Conservation (phyloP, 1,140 invertebrate species). For the Periplaneta americana region DNA sequence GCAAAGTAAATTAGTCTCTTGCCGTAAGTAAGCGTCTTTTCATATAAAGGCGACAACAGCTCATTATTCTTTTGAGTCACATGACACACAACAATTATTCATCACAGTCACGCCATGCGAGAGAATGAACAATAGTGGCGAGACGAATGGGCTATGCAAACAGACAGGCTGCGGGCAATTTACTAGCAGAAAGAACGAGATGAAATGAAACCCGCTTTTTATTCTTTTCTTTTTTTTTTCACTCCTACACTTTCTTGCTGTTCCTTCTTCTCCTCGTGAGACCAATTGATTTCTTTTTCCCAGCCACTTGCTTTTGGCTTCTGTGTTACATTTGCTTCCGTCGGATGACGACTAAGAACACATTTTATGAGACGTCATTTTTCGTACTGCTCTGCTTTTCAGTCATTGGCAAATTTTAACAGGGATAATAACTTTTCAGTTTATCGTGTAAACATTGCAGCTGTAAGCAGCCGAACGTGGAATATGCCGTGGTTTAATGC, state of each 20-base stretch:
- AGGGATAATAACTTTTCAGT: too few relatives aligned
- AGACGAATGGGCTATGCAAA: too few relatives aligned
- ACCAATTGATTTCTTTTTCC: neutral
- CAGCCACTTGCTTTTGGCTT: neutral
- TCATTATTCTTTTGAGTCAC: neutral
- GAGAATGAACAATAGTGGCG: neutral
- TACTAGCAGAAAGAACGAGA: neutral
- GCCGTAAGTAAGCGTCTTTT: neutral
- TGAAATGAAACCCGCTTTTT: neutral
- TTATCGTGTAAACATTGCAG: too few relatives aligned
- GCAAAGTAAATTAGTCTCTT: too few relatives aligned
- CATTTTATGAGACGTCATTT: too few relatives aligned
- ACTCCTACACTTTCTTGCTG: too few relatives aligned
- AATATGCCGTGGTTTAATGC: too few relatives aligned
- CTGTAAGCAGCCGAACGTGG: too few relatives aligned
- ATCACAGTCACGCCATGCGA: neutral
- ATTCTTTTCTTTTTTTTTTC: neutral
- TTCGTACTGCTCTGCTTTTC: too few relatives aligned
- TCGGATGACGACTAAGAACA: neutral
- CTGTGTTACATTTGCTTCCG: neutral
- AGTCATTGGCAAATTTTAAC: too few relatives aligned
- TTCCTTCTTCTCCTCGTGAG: neutral
- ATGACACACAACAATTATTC: neutral
- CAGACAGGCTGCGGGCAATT: neutral
- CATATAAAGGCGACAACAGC: neutral